Evolutionary conservation across 2,797 vertebrate genomes (phyloP), one percentile per base, ranked within the genome.

Genomic region (Phataginus tricuspis): DNA sequence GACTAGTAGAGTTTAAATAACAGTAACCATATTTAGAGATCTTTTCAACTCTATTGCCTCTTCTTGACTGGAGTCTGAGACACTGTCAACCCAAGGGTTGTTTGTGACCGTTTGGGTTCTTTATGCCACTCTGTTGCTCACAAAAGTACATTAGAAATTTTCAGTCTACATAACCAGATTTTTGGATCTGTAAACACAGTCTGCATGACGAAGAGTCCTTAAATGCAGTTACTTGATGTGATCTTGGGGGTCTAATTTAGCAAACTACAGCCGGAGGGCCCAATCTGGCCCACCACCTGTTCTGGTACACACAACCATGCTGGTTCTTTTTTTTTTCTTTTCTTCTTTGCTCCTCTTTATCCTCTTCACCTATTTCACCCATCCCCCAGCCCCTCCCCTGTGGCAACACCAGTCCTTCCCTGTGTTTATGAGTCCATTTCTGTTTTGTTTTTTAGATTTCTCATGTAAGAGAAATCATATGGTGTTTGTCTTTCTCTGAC

Each of bases 1-100:
- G 85, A 68, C 29, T 31, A 27, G 66, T 51, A 12, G 59, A 69
- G 11, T 86, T 94, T 96, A 83, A 91, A 37, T 82, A 77, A 88
- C 68, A 94, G 79, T 68, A n/a, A 57, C 45, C 42, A 7, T 1
- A 21, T n/a, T 31, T 80, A n/a, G n/a, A 29, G 29, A 68, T 51
- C 77, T 91, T 85, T 83, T 68, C 78, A 79, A 42, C 23, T 90
- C 0, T 29, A 34, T 68, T 74, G 84, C 45, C 80, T 86, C 45
- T 86, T 86, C 14, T 39, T 87, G 68, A 18, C 63, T 78, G n/a
- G 23, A 78, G 53, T 78, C n/a, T 12, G 82, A 88, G 80, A 82
- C n/a, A 45, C 19, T 57, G 5, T 49, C 79, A 86, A 75, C 74
- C 29, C 34, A 71, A 18, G 31, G 74, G n/a, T 55, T 80, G 8